Evolutionary conservation across 2,888 invertebrate genomes (phyloP), one percentile per base, ranked within the genome.

Genomic region (Andrena haemorrhoa): DNA sequence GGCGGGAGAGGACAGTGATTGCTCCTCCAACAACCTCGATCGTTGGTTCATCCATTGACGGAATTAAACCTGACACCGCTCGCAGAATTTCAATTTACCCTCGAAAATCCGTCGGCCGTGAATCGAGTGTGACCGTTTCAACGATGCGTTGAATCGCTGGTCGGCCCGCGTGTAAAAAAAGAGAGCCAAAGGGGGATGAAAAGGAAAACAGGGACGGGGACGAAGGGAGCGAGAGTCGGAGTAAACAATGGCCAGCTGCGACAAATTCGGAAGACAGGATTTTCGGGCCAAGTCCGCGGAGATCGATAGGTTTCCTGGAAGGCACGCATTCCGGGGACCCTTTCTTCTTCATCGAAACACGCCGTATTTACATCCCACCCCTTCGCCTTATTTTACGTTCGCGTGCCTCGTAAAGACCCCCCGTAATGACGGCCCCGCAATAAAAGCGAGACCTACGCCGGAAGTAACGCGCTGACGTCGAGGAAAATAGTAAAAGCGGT

Each of bases 361-460:
- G 23, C 5, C 26, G 29, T 8, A 29, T 29, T 51, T 35, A 20
- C 53, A 6, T 33, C 8, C 53, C 56, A 1, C 0, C 35, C 12
- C 35, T 4, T 0, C 4, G 41, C 41, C 47, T 63, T 69, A 35
- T 51, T 70, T 75, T 53, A 63, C 61, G 51, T 69, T 41, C 61
- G 60, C 56, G 35, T 65, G 31, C 8, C 35, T 70, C 78, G 29
- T 77, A 77, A 79, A 70, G 35, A 16, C 10, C 23, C 10, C 35
- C 20, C 31, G 51, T 47, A 68, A 78, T 64, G 79, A 70, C 56
- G 35, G 26, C 41, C 16, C 1, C 20, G 70, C 64, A 47, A 70
- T 79, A 78, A 79, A 79, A 51, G 51, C 70, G 64, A 60, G 60
- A 78, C 49, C 58, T 64, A 70, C 49, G 56, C 33, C 64, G 79